Conservation (phyloP, 2,113 vertebrate genomes). For the Meleagris gallopavo region DNA sequence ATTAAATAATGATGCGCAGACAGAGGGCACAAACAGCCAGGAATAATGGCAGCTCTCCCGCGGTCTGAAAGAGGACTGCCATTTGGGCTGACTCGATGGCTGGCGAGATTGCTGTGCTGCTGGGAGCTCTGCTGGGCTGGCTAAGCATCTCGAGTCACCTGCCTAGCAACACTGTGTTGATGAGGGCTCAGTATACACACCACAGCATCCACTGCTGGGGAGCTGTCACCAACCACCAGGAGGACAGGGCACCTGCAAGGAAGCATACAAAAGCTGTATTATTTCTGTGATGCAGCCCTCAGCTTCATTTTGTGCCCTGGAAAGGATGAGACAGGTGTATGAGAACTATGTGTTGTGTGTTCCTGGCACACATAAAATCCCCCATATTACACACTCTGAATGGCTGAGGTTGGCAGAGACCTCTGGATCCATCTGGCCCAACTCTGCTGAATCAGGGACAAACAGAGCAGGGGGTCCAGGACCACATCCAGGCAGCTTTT, state of each 20-base stretch:
- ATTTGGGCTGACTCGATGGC: neutral
- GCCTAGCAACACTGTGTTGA: fast-evolving
- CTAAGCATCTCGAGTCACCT: neutral
- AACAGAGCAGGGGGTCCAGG: neutral
- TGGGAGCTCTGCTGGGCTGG: neutral
- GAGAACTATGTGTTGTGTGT: neutral
- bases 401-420: neutral
- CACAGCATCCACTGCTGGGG: constrained; percentile 92
- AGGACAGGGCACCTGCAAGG: constrained; percentile 85
- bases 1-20: constrained; percentile 1
- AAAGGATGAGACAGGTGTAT: neutral
- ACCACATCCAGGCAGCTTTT: neutral
- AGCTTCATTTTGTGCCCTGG: neutral
- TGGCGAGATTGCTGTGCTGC: neutral
- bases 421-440: neutral
- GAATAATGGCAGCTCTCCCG: constrained; percentile 3
- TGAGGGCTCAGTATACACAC: constrained; percentile 67
- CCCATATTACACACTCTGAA: neutral
- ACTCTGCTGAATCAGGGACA: neutral
- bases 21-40: neutral
- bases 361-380: neutral
- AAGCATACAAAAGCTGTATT: neutral
- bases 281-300: neutral
- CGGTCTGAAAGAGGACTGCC: neutral
- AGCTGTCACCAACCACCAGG: constrained; percentile 91